Conservation (phyloP, 1,140 invertebrate genomes). For the Venturia canescens region DNA sequence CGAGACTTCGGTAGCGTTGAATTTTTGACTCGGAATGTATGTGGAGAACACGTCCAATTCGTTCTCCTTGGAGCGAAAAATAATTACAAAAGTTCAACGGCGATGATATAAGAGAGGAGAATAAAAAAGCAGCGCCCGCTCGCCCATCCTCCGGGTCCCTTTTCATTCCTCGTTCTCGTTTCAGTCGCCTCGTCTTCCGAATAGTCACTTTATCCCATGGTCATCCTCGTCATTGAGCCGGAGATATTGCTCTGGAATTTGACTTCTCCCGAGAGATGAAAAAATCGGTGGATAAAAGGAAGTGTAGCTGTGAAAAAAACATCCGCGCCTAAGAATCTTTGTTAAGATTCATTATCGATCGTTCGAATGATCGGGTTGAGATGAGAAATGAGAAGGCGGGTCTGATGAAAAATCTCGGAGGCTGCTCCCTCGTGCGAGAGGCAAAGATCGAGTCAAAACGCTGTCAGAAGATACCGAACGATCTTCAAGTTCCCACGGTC, state of each 20-base stretch:
- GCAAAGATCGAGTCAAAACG: too few relatives aligned
- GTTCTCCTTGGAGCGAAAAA: not conserved
- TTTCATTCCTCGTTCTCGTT: too few relatives aligned
- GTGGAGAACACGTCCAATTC: not conserved
- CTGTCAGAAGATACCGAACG: too few relatives aligned
- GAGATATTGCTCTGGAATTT: not conserved
- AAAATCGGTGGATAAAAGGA: not conserved
- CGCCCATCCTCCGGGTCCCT: not conserved
- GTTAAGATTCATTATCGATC: not conserved
- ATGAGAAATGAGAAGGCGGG: too few relatives aligned
- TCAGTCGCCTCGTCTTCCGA: too few relatives aligned
- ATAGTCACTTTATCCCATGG: not conserved
- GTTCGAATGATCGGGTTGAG: not conserved
- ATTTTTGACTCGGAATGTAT: too few relatives aligned
- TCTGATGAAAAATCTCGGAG: too few relatives aligned
- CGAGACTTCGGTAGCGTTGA: too few relatives aligned
- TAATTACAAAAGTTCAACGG: conserved; percentile 9
- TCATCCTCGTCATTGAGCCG: not conserved
- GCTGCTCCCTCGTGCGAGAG: too few relatives aligned
- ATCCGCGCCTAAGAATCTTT: not conserved
- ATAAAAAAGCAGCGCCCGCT: not conserved
- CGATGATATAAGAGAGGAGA: not conserved
- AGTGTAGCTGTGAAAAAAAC: not conserved
- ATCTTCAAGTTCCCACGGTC: too few relatives aligned
- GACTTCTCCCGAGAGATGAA: too few relatives aligned